Conservation (phyloP, 2,888 invertebrate genomes). For the Arge pagana region DNA sequence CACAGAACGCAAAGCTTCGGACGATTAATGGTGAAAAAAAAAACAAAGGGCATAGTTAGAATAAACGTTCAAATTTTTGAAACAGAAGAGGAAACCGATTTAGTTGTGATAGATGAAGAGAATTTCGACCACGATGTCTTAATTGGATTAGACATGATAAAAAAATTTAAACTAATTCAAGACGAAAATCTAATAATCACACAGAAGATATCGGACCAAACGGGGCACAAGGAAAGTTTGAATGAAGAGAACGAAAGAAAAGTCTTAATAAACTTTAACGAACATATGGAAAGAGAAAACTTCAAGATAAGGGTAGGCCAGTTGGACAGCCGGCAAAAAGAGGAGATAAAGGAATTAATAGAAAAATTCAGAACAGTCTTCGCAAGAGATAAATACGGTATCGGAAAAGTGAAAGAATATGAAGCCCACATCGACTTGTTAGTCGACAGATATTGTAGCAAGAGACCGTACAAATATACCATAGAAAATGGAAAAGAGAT, state of each 20-base stretch:
- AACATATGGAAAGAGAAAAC: conserved; percentile 9
- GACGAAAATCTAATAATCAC: conserved; percentile 27
- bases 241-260: background rate
- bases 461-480: conserved; percentile 26
- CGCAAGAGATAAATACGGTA: conserved; percentile 30
- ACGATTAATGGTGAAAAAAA: conserved; percentile 30
- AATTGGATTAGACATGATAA: conserved; percentile 31
- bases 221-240: background rate
- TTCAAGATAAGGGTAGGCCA: conserved; percentile 12
- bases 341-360: conserved; percentile 10
- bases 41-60: conserved; percentile 29
- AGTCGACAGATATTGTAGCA: conserved; percentile 24
- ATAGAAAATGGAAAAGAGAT: conserved; percentile 25
- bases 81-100: conserved; percentile 28
- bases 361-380: conserved; percentile 29
- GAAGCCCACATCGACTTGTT: conserved; percentile 23
- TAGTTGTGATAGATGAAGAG: conserved; percentile 30
- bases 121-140: conserved; percentile 33
- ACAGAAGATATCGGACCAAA: conserved; percentile 13
- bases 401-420: conserved; percentile 21
- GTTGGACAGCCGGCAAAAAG: conserved; percentile 1
- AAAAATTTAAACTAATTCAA: conserved; percentile 28
- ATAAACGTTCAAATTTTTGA: conserved; percentile 29
- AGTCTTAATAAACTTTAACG: conserved; percentile 11
- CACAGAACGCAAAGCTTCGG: conserved; percentile 23